A percentile compares a stretch with the other conserved stretches of the same genome.
These are phyloP conservation scores for Luidia sarsii DNA, from an alignment of 53 echinoderm and acorn worm species.

Conservation along the genomic window DNA sequence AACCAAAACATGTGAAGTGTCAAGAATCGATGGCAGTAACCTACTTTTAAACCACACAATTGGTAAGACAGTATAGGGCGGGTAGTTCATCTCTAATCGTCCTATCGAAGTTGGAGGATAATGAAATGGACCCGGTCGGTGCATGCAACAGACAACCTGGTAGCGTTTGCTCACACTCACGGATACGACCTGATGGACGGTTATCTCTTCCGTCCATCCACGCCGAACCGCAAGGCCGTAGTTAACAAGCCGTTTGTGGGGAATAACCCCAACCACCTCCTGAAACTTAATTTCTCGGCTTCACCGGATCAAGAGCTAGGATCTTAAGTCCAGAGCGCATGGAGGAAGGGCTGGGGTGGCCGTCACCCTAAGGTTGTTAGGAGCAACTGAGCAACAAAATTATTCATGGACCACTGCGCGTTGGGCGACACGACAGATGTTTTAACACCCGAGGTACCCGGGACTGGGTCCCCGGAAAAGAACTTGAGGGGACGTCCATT, in stretches of 20 bases:
- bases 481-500: no score
- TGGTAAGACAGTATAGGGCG: no score
- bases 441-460: no score
- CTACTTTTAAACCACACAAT: no score
- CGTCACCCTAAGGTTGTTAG: background rate
- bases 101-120: background rate
- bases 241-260: background rate
- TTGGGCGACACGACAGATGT: no score
- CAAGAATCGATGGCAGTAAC: no score
- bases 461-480: no score
- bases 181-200: background rate
- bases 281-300: background rate
- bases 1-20: no score
- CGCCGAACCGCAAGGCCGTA: background rate
- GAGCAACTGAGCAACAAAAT: conserved; percentile 7
- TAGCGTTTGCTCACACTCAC: background rate
- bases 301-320: background rate
- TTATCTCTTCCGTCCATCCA: background rate
- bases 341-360: background rate
- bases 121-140: background rate
- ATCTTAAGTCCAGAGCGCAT: background rate
- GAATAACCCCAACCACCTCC: background rate
- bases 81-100: no score
- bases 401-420: no score
- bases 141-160: background rate